Conservation (phyloP, 1,140 invertebrate species). For the Brachystomella parvula region DNA sequence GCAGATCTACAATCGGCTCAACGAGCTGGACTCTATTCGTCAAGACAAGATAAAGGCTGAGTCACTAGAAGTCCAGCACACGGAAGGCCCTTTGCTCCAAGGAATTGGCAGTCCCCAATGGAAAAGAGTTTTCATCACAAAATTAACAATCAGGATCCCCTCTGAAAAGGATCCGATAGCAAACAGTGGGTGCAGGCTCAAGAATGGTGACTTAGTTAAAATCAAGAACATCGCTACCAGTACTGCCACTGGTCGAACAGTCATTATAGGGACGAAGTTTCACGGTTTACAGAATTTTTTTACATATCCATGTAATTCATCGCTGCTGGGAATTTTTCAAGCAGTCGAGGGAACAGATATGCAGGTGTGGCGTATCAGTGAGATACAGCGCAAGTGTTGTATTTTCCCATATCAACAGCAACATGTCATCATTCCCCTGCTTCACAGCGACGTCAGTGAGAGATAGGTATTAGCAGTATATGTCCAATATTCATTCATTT, state of each 20-base stretch:
- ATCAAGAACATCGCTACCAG: background rate
- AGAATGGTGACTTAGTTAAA: background rate
- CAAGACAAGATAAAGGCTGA: background rate
- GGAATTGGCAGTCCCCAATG: background rate
- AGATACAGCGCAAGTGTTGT: too few relatives aligned
- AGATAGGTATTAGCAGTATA: too few relatives aligned
- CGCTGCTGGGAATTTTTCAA: background rate
- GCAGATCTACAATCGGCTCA: conserved; percentile 43
- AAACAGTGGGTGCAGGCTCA: background rate
- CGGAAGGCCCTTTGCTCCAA: background rate
- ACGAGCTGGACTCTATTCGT: background rate
- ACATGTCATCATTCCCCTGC: too few relatives aligned
- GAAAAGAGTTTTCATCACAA: too few relatives aligned
- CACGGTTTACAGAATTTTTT: background rate
- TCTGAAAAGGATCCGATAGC: background rate
- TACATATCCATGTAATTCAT: background rate
- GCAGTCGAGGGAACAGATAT: too few relatives aligned
- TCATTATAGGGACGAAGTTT: background rate
- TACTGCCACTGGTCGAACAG: too few relatives aligned
- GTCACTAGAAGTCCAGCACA: background rate
- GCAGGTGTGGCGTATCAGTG: too few relatives aligned
- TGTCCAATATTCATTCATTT: too few relatives aligned
- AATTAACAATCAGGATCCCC: background rate
- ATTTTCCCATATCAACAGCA: too few relatives aligned
- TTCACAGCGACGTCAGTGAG: too few relatives aligned